Percentiles rank a stretch among this genome's conserved stretches.
phyloP scores from a whole-genome alignment of 2,113 vertebrate genomes.

The Andinoacara biseriatus region DNA sequence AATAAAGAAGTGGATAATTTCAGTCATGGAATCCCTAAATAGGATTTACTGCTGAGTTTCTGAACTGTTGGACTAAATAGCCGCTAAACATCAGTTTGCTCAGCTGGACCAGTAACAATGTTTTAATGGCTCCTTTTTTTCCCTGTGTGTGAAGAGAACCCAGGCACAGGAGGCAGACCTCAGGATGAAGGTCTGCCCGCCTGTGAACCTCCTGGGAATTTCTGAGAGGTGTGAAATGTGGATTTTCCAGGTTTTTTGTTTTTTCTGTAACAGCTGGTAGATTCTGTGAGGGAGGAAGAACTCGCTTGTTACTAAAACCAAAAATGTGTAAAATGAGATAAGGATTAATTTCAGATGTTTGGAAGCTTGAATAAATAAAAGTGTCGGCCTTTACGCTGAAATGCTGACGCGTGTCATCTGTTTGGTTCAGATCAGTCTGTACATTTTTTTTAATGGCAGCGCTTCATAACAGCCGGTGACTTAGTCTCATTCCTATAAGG shows the following conservation, averaged over 20 bases:
- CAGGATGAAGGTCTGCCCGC: not conserved
- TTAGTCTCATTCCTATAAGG: accelerated
- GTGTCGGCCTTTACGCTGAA: not conserved
- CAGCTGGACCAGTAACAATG: not conserved
- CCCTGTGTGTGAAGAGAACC: not conserved
- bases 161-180: not conserved
- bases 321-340: not conserved
- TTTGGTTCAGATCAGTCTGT: not conserved
- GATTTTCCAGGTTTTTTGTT: not conserved
- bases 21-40: not conserved
- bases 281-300: accelerated
- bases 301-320: conserved; percentile 8
- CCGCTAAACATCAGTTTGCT: not conserved
- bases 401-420: not conserved
- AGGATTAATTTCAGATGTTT: not conserved
- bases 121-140: not conserved
- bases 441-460: accelerated
- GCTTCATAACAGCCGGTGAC: accelerated
- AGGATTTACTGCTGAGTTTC: not conserved
- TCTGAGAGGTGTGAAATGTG: not conserved
- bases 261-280: not conserved
- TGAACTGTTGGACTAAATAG: not conserved
- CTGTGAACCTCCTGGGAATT: not conserved
- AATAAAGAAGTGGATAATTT: accelerated
- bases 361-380: not conserved